Evolutionary conservation across 2,113 vertebrate genomes (phyloP), one percentile per base, ranked within the genome.

Genomic region (Rhinopomastus cyanomelas): DNA sequence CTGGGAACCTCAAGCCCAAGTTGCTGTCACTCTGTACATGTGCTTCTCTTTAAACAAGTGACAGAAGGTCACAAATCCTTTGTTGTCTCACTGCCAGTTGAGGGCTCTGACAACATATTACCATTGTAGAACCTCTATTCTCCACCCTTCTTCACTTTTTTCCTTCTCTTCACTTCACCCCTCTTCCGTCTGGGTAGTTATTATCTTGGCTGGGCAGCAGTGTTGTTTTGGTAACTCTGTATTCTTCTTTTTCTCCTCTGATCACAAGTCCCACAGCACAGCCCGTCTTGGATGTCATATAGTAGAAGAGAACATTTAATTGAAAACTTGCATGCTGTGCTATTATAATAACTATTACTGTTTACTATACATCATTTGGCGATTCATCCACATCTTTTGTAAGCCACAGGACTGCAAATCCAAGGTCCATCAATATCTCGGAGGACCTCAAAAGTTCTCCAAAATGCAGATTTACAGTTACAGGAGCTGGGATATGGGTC

Each of bases 251-350:
- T 62, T 21, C 39, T 90, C 48, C 39, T 89, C 56, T 71, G 74
- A 88, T 85, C 52, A 61, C 48, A 87, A 62, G 49, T 60, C 32
- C 53, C 4, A 7, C 20, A 79, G 42, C 46, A 57, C 16, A 79
- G 52, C 21, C 52, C 3, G 8, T 88, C 21, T 69, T 55, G 36
- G 82, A 76, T 92, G 26, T 19, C 48, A 75, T 44, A 75, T 42
- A 76, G 20, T 66, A 62, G 55, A 91, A 95, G 6, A 48, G 29
- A 86, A 86, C 49, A 84, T 81, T 55, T 76, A 86, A 88, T 34
- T 61, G 55, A 88, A 88, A 90, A 91, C 52, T 69, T 75, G 37
- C 14, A 36, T 68, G 15, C 30, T 81, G 22, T 78, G 25, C 36
- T 88, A 34, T 59, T 92, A 60, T 46, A 73, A n/a, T 42, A 84